Evolutionary conservation across 2,113 vertebrate species (phyloP).

Genomic region (Erpornis zantholeuca): DNA sequence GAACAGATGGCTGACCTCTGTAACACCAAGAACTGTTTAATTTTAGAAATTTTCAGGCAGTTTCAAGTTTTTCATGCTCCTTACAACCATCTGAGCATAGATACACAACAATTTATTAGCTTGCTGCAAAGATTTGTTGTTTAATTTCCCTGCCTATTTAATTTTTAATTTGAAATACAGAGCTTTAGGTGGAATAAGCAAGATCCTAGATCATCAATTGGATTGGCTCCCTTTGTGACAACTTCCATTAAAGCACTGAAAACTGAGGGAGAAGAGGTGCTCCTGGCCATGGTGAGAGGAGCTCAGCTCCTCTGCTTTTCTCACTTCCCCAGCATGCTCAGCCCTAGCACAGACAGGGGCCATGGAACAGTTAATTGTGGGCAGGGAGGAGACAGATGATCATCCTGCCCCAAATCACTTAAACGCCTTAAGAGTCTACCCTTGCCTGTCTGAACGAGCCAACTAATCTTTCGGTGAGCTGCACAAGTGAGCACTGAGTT

Average conservation of each 20-base stretch:
- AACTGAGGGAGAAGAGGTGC: neutral
- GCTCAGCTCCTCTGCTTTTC: neutral
- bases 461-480: constrained; percentile 13
- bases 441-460: neutral
- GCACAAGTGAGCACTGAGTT: neutral
- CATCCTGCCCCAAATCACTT: constrained; percentile 58
- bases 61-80: neutral
- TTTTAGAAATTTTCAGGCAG: constrained; percentile 21
- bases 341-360: neutral
- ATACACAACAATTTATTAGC: neutral
- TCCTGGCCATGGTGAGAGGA: neutral
- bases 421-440: constrained; percentile 54
- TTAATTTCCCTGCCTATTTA: neutral
- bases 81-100: neutral
- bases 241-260: neutral
- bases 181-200: neutral
- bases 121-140: neutral
- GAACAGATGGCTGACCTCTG: constrained; percentile 41
- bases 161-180: neutral
- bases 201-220: neutral
- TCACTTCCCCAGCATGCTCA: neutral
- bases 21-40: neutral
- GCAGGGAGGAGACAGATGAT: constrained; percentile 15
- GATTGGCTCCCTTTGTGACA: neutral
- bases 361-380: constrained; percentile 34